These are phyloP conservation scores for Pocillopora meandrina DNA, from an alignment of 92 coral and sea anemone species.

Conservation along the genomic window DNA sequence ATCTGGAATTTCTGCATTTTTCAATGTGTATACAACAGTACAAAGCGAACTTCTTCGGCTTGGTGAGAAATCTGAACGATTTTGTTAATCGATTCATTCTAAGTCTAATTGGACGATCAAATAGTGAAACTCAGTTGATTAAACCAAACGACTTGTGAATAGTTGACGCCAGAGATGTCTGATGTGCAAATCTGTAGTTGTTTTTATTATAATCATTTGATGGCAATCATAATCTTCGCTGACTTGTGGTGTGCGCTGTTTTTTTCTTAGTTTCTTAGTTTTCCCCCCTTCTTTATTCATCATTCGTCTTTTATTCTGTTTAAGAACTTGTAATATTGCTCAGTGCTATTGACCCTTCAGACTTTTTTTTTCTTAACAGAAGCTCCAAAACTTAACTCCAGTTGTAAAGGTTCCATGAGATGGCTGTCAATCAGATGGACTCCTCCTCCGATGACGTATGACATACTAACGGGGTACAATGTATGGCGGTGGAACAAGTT, in stretches of 20 bases:
- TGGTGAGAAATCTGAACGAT: no score
- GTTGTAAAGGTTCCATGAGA: slow-evolving; percentile 54
- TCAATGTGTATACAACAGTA: no score
- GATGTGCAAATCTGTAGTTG: no score
- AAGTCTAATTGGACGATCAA: no score
- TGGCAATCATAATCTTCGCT: no score
- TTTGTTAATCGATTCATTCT: no score
- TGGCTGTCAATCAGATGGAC: slow-evolving; percentile 65
- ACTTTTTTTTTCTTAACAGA: slow-evolving; percentile 37
- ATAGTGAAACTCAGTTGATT: no score
- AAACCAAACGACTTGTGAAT: no score
- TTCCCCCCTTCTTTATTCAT: not conserved
- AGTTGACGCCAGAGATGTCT: no score
- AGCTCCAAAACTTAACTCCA: slow-evolving; percentile 46
- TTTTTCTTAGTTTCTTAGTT: not conserved
- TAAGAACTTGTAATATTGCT: not conserved
- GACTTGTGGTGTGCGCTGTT: not conserved
- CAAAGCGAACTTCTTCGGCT: no score
- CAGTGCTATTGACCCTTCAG: not conserved
- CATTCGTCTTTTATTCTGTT: not conserved
- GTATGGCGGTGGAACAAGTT: slow-evolving; percentile 43
- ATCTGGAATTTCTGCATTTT: no score
- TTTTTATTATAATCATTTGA: no score
- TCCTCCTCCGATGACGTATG: slow-evolving; percentile 67
- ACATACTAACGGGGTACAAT: slow-evolving; percentile 56